Evolutionary conservation across 1,140 invertebrate species (phyloP).

Genomic region (Dreissena rostriformis): DNA sequence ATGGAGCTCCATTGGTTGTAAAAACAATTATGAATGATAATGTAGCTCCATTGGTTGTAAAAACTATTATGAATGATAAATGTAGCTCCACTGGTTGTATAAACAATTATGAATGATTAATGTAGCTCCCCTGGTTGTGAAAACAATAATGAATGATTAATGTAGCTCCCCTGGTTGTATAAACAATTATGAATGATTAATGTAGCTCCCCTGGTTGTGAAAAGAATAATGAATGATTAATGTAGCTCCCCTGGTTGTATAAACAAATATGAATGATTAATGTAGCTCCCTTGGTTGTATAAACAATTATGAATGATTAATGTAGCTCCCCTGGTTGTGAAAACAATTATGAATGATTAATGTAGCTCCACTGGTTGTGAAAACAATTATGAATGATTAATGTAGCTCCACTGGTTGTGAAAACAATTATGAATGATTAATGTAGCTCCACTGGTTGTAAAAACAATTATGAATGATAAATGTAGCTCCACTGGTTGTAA

Average conservation of each 20-base stretch:
- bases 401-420: no score
- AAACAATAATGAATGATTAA: not conserved
- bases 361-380: slow-evolving; percentile 83
- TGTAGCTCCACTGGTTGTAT: no score
- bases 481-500: no score
- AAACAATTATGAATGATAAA: not conserved
- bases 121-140: slow-evolving; percentile 83
- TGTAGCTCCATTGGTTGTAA: slow-evolving; percentile 83
- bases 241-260: no score
- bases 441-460: slow-evolving; percentile 83
- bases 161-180: no score
- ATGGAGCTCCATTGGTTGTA: no score
- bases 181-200: slow-evolving; percentile 44
- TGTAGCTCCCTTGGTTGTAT: slow-evolving; percentile 83
- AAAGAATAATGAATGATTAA: not conserved
- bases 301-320: not conserved
- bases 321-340: no score
- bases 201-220: slow-evolving; percentile 83
- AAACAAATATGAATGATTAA: slow-evolving; percentile 42
- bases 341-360: slow-evolving; percentile 44
- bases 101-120: slow-evolving; percentile 44
- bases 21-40: slow-evolving; percentile 42
- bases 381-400: not conserved
- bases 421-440: slow-evolving; percentile 44
- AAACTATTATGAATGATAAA: not conserved